These are phyloP conservation scores for Eutrigla gurnardus DNA, from an alignment of 2,797 vertebrate species.

Conservation along the genomic window DNA sequence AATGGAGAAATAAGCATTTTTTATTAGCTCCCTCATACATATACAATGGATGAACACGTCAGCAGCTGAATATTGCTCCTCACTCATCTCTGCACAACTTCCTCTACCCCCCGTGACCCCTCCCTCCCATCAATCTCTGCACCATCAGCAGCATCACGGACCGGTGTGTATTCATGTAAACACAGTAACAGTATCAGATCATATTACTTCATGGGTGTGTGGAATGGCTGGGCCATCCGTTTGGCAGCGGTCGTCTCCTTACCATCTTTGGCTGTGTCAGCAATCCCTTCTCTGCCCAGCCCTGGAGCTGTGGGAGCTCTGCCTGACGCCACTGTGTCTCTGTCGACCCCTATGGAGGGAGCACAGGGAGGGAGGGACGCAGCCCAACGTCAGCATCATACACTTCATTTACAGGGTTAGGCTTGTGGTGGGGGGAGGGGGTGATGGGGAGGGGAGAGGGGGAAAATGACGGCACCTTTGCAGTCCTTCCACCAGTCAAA, in stretches of 20 bases:
- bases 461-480: constrained; percentile 55
- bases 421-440: constrained; percentile 52
- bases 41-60: constrained; percentile 12
- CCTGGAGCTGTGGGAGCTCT: constrained; percentile 90
- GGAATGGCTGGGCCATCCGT: constrained; percentile 75
- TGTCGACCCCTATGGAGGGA: constrained; percentile 88
- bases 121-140: constrained; percentile 53
- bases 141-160: constrained; percentile 71
- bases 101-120: constrained; percentile 17
- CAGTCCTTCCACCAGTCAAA: constrained; percentile 66
- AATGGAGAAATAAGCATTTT: constrained; percentile 27
- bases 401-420: constrained; percentile 76
- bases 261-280: constrained; percentile 92
- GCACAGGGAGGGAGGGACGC: constrained; percentile 79
- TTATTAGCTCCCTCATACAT: constrained; percentile 27
- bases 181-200: constrained; percentile 75
- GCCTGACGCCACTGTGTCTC: constrained; percentile 92
- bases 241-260: constrained; percentile 84
- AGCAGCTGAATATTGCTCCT: constrained; percentile 36
- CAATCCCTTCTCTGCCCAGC: constrained; percentile 91
- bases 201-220: constrained; percentile 77
- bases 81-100: constrained; percentile 15
- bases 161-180: constrained; percentile 62
- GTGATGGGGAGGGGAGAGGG: constrained; percentile 32
- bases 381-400: constrained; percentile 82